phyloP scores from a whole-genome alignment of 2,797 vertebrate genomes.

The Acanthurus leucopareius region DNA sequence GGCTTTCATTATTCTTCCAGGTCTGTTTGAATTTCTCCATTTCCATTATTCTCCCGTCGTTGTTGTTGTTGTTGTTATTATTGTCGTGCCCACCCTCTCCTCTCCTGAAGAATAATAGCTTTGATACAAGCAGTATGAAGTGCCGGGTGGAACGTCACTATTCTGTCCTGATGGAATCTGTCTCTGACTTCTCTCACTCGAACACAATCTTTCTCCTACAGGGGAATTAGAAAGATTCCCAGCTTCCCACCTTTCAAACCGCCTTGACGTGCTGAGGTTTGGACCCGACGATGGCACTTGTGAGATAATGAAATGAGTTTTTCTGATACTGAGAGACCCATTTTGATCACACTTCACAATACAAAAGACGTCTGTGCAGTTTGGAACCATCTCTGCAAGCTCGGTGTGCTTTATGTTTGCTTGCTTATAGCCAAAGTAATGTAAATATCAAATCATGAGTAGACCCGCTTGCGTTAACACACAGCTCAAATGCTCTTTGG shows the following conservation, averaged over 20 bases:
- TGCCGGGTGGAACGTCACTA: constrained; percentile 23
- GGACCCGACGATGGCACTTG: constrained; percentile 1
- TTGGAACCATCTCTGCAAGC: not conserved
- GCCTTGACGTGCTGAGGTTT: constrained; percentile 23
- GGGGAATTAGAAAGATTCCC: constrained; percentile 38
- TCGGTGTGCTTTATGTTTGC: constrained; percentile 4
- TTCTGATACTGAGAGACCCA: not conserved
- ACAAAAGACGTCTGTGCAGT: constrained; percentile 8
- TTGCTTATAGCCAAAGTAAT: constrained; percentile 1
- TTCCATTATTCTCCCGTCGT: constrained; percentile 57
- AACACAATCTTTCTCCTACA: constrained; percentile 34
- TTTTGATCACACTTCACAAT: constrained; percentile 24
- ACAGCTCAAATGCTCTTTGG: constrained; percentile 1
- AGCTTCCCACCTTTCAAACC: constrained; percentile 28
- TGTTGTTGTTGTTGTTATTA: constrained; percentile 46
- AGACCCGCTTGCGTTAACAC: not conserved
- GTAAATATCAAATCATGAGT: not conserved
- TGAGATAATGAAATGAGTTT: constrained; percentile 34
- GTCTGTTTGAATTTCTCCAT: constrained; percentile 64
- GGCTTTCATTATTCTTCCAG: constrained; percentile 61
- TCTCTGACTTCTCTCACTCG: constrained; percentile 18
- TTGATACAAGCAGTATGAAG: constrained; percentile 47
- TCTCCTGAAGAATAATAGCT: constrained; percentile 60
- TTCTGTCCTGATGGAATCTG: constrained; percentile 41
- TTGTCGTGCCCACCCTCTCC: constrained; percentile 57